phyloP scores from a whole-genome alignment of 2,888 invertebrate genomes.

The Poecilus cupreus region DNA sequence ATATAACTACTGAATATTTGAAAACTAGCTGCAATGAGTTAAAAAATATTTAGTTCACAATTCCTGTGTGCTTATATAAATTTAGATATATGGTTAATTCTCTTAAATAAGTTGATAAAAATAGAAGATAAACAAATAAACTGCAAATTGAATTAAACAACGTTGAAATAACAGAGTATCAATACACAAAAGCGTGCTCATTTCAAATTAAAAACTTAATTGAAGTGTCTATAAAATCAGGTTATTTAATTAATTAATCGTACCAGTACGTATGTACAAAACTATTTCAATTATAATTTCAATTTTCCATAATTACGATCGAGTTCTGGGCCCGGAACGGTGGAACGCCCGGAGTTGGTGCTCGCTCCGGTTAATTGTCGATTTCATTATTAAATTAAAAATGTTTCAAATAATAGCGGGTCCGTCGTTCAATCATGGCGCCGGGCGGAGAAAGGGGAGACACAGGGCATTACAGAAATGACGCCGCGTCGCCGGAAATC shows the following conservation, averaged over 20 bases:
- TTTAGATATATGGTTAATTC: background rate
- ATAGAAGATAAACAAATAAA: slow-evolving; percentile 20
- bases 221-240: slow-evolving; percentile 60
- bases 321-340: background rate
- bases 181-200: slow-evolving; percentile 34
- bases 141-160: slow-evolving; percentile 27
- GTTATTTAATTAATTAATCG: slow-evolving; percentile 65
- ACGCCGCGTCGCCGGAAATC: slow-evolving; percentile 68
- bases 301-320: slow-evolving; percentile 68
- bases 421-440: slow-evolving; percentile 63
- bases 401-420: slow-evolving; percentile 66
- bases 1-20: no score
- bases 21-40: no score
- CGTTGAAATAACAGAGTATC: slow-evolving; percentile 13
- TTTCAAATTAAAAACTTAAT: slow-evolving; percentile 58
- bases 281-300: slow-evolving; percentile 69
- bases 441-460: slow-evolving; percentile 65
- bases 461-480: slow-evolving; percentile 67
- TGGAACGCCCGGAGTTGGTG: slow-evolving; percentile 58
- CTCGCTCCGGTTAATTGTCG: slow-evolving; percentile 67
- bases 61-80: no score
- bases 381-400: slow-evolving; percentile 70
- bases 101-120: slow-evolving; percentile 9
- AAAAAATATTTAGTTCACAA: no score
- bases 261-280: slow-evolving; percentile 62